A percentile compares a stretch with the other conserved stretches of the same genome.
These are phyloP conservation scores for Hesperophylax magnus DNA, from an alignment of 1,140 invertebrate genomes.

Conservation along the genomic window DNA sequence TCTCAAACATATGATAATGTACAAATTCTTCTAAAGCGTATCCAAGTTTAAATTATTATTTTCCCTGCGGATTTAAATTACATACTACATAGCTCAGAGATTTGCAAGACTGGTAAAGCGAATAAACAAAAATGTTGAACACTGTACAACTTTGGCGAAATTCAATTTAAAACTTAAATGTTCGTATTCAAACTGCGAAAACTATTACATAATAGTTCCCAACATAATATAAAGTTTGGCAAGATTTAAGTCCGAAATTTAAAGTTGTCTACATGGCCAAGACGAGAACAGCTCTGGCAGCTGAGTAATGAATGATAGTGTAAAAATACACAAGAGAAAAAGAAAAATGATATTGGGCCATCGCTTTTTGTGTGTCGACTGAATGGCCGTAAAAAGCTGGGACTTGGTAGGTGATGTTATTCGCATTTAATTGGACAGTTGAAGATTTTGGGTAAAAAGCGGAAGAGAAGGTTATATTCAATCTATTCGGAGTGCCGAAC, in stretches of 20 bases:
- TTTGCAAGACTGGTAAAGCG: neutral
- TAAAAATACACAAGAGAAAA: constrained; percentile 30
- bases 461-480: neutral
- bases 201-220: constrained; percentile 3
- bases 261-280: neutral
- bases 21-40: too few relatives aligned
- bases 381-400: neutral
- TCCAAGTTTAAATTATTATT: too few relatives aligned
- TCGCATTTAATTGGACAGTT: constrained; percentile 53
- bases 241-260: constrained; percentile 27
- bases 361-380: constrained; percentile 35
- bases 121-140: constrained; percentile 18
- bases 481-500: neutral
- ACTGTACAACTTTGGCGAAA: constrained; percentile 12
- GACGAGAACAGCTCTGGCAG: constrained; percentile 49
- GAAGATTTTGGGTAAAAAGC: constrained; percentile 30
- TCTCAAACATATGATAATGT: too few relatives aligned
- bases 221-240: constrained; percentile 4
- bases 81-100: too few relatives aligned
- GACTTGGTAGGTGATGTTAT: constrained; percentile 28
- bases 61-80: too few relatives aligned
- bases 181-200: constrained; percentile 15
- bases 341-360: constrained; percentile 17
- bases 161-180: constrained; percentile 32
- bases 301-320: constrained; percentile 55